Percentiles rank a stretch among this genome's conserved stretches.
Conservation (phyloP, 2,888 invertebrate genomes). For the Orthonevra nobilis region DNA sequence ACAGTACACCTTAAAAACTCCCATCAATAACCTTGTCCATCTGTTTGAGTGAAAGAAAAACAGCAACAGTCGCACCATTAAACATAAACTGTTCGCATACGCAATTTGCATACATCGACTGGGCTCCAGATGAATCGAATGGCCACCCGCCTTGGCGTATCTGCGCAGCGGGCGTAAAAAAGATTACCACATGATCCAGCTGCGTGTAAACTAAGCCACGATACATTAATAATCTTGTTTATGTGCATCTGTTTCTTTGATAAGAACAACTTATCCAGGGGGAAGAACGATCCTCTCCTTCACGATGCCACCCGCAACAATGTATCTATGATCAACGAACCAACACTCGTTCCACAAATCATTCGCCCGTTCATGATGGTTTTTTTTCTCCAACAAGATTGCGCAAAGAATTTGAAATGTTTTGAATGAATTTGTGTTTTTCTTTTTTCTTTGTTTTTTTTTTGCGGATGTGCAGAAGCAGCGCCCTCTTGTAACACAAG, state of each 20-base stretch:
- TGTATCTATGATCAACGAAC: too few relatives aligned
- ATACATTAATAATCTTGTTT: constrained; percentile 67
- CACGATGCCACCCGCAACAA: neutral
- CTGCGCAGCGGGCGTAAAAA: constrained; percentile 49
- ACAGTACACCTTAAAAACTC: constrained; percentile 43
- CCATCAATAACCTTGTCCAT: constrained; percentile 56
- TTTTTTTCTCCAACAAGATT: too few relatives aligned
- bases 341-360: constrained; percentile 30
- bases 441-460: neutral
- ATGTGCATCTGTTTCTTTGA: constrained; percentile 61
- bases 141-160: constrained; percentile 42
- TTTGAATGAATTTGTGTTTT: too few relatives aligned
- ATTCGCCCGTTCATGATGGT: too few relatives aligned
- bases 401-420: too few relatives aligned
- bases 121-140: constrained; percentile 6
- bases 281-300: too few relatives aligned
- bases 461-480: constrained; percentile 21
- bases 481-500: too few relatives aligned
- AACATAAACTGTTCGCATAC: constrained; percentile 46
- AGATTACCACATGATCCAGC: constrained; percentile 62
- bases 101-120: constrained; percentile 45
- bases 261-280: constrained; percentile 45
- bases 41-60: constrained; percentile 38
- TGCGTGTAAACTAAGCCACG: constrained; percentile 43
- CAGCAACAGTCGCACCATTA: constrained; percentile 48